Evolutionary conservation across 1,140 invertebrate species (phyloP).

Genomic region (Homarus americanus): DNA sequence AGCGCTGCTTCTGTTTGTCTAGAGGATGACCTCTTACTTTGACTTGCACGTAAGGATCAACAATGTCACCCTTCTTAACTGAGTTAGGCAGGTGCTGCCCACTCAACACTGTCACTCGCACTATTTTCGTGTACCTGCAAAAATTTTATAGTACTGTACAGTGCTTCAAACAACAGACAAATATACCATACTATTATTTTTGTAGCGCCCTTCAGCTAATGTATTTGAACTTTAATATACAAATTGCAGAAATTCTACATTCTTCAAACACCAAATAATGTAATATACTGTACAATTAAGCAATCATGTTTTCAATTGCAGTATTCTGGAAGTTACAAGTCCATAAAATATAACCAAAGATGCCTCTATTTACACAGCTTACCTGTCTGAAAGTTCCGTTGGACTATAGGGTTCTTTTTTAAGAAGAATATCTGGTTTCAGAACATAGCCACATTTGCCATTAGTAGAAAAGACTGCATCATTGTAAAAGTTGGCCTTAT

Average conservation of each 20-base stretch:
- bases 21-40: slow-evolving; percentile 80
- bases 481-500: slow-evolving; percentile 81
- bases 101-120: slow-evolving; percentile 81
- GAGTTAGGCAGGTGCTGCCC: slow-evolving; percentile 84
- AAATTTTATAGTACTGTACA: background rate
- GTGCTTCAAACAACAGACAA: no score
- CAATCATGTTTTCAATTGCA: no score
- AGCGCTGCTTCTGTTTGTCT: slow-evolving; percentile 80
- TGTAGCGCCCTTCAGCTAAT: no score
- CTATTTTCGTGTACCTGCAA: slow-evolving; percentile 65
- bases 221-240: no score
- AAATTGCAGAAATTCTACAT: no score
- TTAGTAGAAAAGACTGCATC: slow-evolving; percentile 83
- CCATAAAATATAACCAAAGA: no score
- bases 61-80: slow-evolving; percentile 79
- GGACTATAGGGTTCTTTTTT: slow-evolving; percentile 64
- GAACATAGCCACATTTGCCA: slow-evolving; percentile 84
- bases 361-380: no score
- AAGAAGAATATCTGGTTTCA: slow-evolving; percentile 80
- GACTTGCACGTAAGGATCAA: slow-evolving; percentile 80
- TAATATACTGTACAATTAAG: no score
- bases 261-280: no score
- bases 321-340: no score
- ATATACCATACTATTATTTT: no score
- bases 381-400: slow-evolving; percentile 61